These are phyloP conservation scores for Scaptomyza hsui DNA, from an alignment of 1,140 invertebrate genomes.

Conservation along the genomic window DNA sequence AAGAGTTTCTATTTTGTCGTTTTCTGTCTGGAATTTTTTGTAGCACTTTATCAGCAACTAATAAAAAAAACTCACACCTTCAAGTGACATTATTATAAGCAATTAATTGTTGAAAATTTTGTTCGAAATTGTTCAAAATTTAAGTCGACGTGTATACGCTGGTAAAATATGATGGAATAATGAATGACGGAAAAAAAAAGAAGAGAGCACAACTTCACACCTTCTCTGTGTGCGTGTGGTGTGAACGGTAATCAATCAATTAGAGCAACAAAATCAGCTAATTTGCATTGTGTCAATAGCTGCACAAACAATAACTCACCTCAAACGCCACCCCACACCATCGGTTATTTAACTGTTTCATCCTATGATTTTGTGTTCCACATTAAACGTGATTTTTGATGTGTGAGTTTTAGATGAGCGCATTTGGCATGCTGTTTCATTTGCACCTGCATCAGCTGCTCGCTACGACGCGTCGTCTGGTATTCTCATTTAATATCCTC, in stretches of 20 bases:
- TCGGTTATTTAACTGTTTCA: constrained; percentile 3
- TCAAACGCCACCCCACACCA: neutral
- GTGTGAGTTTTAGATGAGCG: constrained; percentile 56
- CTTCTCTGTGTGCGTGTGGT: neutral
- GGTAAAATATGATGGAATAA: constrained; percentile 54
- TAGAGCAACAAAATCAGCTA: constrained; percentile 50
- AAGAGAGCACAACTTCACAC: constrained; percentile 36
- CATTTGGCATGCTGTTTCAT: neutral
- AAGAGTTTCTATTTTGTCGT: too few species aligned
- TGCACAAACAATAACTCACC: constrained; percentile 40
- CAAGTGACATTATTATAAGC: constrained; percentile 49
- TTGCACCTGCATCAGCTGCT: constrained; percentile 4
- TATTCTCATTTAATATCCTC: neutral
- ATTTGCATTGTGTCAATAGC: constrained; percentile 69
- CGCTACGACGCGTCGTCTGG: neutral
- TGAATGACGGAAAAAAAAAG: neutral
- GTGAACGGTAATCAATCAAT: constrained; percentile 63
- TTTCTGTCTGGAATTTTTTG: constrained; percentile 17
- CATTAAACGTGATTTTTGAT: neutral
- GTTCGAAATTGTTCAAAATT: constrained; percentile 58
- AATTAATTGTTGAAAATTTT: constrained; percentile 69
- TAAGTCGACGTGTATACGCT: constrained; percentile 67
- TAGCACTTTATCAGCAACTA: constrained; percentile 17
- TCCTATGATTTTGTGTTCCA: neutral
- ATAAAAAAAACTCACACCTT: constrained; percentile 32